Conservation (phyloP, 2,113 vertebrate genomes). For the Mixornis gularis region DNA sequence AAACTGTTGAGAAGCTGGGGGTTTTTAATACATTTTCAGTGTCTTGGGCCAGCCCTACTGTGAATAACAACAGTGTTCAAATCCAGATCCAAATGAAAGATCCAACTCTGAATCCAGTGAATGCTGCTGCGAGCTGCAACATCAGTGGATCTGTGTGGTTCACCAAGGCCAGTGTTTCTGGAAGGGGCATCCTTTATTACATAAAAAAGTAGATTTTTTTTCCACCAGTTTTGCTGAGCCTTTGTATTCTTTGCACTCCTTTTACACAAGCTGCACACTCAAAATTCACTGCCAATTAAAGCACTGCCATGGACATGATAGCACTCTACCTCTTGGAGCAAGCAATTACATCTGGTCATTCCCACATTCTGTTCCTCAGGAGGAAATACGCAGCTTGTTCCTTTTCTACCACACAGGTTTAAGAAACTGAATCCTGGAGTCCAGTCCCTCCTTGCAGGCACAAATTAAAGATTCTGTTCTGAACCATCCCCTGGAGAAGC, state of each 20-base stretch:
- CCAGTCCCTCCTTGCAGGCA: neutral
- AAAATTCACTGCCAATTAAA: neutral
- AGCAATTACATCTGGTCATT: neutral
- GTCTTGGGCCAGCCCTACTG: neutral
- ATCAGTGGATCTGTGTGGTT: neutral
- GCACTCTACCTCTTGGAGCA: neutral
- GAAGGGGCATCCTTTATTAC: neutral
- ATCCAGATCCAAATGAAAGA: neutral
- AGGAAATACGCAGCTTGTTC: neutral
- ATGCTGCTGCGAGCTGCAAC: neutral
- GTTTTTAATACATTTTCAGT: neutral
- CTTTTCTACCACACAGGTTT: neutral
- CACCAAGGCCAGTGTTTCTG: neutral
- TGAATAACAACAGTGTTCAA: neutral
- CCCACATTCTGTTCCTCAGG: neutral
- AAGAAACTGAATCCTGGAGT: neutral
- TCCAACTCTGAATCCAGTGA: neutral
- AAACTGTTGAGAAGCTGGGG: accelerated
- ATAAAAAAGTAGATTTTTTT: neutral
- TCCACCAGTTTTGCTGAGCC: neutral
- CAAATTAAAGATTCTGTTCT: neutral
- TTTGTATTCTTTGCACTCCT: neutral
- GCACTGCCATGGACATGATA: neutral
- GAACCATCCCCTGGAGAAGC: neutral
- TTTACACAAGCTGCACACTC: neutral